Conservation (phyloP, 2,113 vertebrate species). For the Lethenteron camtschaticum region DNA sequence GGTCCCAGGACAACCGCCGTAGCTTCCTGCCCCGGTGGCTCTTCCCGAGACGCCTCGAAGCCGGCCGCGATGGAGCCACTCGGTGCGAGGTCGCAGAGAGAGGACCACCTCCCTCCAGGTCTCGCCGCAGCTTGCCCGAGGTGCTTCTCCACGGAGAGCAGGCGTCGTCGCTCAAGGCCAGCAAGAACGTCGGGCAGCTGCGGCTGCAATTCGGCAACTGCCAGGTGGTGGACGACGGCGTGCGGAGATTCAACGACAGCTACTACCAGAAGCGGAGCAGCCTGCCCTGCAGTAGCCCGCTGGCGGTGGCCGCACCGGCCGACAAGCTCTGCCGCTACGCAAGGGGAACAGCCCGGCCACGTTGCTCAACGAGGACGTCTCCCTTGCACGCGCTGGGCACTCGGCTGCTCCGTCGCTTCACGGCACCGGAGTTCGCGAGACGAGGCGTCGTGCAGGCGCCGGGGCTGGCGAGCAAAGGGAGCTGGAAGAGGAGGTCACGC, state of each 20-base stretch:
- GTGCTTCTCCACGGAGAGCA: too few relatives aligned
- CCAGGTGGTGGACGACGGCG: conserved; percentile 11
- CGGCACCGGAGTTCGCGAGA: conserved; percentile 23
- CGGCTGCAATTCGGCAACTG: conserved; percentile 6
- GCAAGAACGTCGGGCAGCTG: conserved; percentile 10
- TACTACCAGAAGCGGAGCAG: conserved; percentile 30
- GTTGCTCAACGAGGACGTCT: not conserved
- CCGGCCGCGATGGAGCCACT: conserved; percentile 2
- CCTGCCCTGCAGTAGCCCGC: conserved; percentile 18
- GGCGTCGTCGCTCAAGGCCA: conserved; percentile 17
- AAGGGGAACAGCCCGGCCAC: conserved; percentile 13
- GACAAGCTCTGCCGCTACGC: conserved; percentile 16
- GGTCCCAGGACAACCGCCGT: conserved; percentile 7
- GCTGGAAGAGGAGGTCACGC: conserved; percentile 8
- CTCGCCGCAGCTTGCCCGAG: conserved; percentile 6
- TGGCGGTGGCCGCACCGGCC: conserved; percentile 16
- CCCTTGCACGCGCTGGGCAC: conserved; percentile 18
- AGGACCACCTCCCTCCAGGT: conserved; percentile 10
- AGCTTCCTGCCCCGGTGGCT: conserved; percentile 7
- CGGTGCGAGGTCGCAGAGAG: not conserved
- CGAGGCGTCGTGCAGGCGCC: conserved; percentile 8
- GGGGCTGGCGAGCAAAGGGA: not conserved
- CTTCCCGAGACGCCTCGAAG: conserved; percentile 12
- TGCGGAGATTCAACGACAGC: conserved; percentile 19
- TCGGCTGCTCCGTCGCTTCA: conserved; percentile 24